phyloP scores from a whole-genome alignment of 2,797 vertebrate genomes.

The Alcedo quadribrachys region DNA sequence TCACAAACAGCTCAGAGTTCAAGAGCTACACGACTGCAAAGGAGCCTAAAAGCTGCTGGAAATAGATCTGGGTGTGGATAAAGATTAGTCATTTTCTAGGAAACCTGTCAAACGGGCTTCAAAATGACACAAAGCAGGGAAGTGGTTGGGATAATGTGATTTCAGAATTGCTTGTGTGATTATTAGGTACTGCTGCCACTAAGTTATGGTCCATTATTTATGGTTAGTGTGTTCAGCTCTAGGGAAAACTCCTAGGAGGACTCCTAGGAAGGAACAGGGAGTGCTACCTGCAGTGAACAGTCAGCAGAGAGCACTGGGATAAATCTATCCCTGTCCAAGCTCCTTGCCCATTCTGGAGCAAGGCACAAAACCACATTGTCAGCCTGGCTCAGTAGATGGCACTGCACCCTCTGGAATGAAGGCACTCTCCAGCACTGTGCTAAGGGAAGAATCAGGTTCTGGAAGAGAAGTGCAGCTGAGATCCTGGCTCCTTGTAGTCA shows the following conservation, averaged over 20 bases:
- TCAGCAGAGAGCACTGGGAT: neutral
- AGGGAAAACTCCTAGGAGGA: neutral
- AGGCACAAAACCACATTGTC: neutral
- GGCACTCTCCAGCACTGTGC: fast-evolving
- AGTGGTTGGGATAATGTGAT: neutral
- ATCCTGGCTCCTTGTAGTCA: neutral
- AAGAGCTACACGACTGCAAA: neutral
- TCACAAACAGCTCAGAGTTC: neutral
- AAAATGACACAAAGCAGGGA: neutral
- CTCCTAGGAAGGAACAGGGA: neutral
- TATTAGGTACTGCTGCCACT: neutral
- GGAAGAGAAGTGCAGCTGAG: neutral
- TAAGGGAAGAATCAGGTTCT: neutral
- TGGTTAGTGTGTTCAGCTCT: neutral
- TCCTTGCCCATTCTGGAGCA: neutral
- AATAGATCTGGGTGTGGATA: neutral
- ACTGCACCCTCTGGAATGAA: slow-evolving; percentile 36
- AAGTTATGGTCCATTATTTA: neutral
- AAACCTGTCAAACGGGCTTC: neutral
- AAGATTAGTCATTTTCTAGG: neutral
- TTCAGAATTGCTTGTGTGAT: neutral
- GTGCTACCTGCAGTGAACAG: neutral
- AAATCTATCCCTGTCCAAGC: neutral
- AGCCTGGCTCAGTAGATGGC: slow-evolving; percentile 39
- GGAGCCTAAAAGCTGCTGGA: neutral